Evolutionary conservation across 2,113 vertebrate species (phyloP).

Genomic region (Microtus montanus): DNA sequence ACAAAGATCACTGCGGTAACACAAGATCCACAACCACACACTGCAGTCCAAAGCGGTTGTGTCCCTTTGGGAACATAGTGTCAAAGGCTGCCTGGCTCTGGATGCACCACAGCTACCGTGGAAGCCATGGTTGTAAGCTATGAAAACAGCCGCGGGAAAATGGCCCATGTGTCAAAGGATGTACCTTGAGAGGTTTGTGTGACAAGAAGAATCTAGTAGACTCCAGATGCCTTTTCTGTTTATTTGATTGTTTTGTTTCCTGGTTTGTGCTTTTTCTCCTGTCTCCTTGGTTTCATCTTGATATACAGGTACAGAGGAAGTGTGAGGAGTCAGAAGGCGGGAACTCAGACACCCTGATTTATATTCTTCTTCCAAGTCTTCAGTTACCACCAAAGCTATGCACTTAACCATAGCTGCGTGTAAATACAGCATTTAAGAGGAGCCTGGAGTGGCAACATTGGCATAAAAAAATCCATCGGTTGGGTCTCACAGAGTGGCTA

Average conservation of each 20-base stretch:
- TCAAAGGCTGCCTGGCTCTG: neutral
- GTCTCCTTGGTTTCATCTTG: neutral
- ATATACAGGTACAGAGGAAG: neutral
- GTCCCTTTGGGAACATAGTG: neutral
- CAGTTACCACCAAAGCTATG: neutral
- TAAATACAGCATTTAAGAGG: neutral
- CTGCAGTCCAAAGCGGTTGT: neutral
- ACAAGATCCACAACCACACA: neutral
- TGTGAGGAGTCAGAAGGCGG: neutral
- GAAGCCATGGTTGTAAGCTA: neutral
- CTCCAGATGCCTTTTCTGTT: neutral
- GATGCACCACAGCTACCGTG: fast-evolving
- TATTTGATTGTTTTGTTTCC: neutral
- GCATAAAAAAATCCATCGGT: neutral
- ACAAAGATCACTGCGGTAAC: neutral
- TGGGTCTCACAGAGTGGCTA: neutral
- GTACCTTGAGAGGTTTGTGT: neutral
- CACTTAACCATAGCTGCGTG: neutral
- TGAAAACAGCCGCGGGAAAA: neutral
- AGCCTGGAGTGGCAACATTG: neutral
- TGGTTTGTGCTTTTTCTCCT: neutral
- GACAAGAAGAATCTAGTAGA: neutral
- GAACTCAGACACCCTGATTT: neutral
- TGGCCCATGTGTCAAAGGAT: neutral
- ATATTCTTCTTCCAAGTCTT: neutral